Conservation (phyloP, 2,797 vertebrate genomes). For the Mus minutoides region DNA sequence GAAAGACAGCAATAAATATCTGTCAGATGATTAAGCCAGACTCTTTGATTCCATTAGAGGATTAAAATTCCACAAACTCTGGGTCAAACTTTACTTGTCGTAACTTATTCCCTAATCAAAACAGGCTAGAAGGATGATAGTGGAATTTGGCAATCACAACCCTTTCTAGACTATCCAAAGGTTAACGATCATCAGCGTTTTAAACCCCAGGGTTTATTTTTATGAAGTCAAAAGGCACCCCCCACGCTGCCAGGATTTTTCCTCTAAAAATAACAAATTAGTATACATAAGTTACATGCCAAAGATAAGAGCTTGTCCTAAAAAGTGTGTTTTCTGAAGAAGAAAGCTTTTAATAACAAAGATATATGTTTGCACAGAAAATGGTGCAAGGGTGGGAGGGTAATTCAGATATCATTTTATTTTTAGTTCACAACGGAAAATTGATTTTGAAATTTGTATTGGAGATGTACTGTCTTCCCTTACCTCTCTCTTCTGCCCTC, state of each 20-base stretch:
- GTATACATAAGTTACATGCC: conserved; percentile 63
- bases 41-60: conserved; percentile 53
- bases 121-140: conserved; percentile 29
- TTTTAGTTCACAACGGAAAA: conserved; percentile 50
- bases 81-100: conserved; percentile 56
- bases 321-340: conserved; percentile 63
- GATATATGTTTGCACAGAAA: conserved; percentile 59
- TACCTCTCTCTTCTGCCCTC: conserved; percentile 74
- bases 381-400: not conserved
- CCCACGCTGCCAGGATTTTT: conserved; percentile 43
- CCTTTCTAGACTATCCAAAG: conserved; percentile 34
- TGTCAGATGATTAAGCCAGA: conserved; percentile 52
- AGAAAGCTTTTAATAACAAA: conserved; percentile 70
- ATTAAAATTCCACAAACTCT: conserved; percentile 73
- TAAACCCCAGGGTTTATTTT: conserved; percentile 65
- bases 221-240: conserved; percentile 67
- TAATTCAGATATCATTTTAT: conserved; percentile 47
- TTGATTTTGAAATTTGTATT: not conserved
- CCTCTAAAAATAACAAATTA: conserved; percentile 68
- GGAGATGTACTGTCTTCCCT: not conserved
- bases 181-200: not conserved
- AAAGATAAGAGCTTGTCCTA: conserved; percentile 58
- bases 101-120: conserved; percentile 61
- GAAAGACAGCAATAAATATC: conserved; percentile 26
- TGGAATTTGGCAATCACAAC: not conserved